Base-by-base conservation (phyloP, 1,140 invertebrate genomes). In the Branchinecta lindahli region DNA sequence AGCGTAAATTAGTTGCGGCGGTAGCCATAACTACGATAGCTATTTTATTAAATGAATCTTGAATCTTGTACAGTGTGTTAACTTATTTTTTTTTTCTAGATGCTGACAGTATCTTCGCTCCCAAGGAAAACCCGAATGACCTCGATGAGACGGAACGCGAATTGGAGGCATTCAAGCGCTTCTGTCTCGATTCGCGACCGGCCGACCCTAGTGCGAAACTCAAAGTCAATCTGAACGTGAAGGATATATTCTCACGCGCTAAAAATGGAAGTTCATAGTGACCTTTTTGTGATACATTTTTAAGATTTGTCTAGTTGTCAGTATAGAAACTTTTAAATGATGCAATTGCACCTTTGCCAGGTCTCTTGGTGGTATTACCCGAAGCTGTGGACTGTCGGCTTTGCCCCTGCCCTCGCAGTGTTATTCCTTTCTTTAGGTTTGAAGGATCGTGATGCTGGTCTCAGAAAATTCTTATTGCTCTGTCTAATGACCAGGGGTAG, bases 81-180 rank as follows among this genome's bases (percentile, higher is more conserved):
- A 61, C 18, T 15, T 61, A 15, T 61, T 61, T 52, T 9, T 52
- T 80, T 75, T 79, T 80, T 66, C 20, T 52, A 46, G 69, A 83
- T 85, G 73, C 81, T 87, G 87, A 88, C 79, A 88, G 85, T 77
- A 85, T 89, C 75, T 89, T 89, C 80, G 83, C 85, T 74, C 87
- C 88, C 68, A 87, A 86, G 81, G 61, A 68, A 18, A 85, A 88
- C 78, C 84, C 86, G 76, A 85, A 84, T 18, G 86, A 88, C 73
- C 82, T 89, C 78, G 88, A 89, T 79, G 86, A 88, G 72, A 84
- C 84, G 65, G 88, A 89, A 74, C 80, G 85, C 61, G 87, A 90
- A 77, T 77, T 89, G 72, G 88, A 90, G 78, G 87, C 86, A 61
- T 90, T 90, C 77, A 90, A 90, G 78, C 82, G 87, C 73, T 90